Conservation (phyloP, 2,888 invertebrate genomes). For the Netelia melanura region DNA sequence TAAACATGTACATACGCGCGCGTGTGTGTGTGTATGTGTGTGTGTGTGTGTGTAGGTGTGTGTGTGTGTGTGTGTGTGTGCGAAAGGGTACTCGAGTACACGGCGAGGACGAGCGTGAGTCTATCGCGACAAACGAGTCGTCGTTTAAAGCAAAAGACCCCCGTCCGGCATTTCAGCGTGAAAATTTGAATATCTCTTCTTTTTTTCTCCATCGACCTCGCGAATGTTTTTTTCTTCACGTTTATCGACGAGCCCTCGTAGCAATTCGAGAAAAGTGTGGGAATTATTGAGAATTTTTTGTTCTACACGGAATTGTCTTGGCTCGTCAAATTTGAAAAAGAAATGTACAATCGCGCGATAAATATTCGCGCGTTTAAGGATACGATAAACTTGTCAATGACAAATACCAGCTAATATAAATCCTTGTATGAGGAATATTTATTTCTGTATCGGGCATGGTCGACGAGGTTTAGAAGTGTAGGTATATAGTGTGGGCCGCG, state of each 20-base stretch:
- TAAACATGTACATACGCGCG: conserved; percentile 40
- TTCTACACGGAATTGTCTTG: not conserved
- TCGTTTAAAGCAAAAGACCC: conserved; percentile 33
- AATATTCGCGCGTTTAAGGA: conserved; percentile 50
- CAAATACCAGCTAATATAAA: conserved; percentile 37
- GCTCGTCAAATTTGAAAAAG: too few species aligned
- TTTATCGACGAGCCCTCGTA: too few species aligned
- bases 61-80: not conserved
- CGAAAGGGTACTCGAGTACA: conserved; percentile 43
- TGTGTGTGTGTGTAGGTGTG: not conserved
- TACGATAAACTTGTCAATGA: conserved; percentile 54
- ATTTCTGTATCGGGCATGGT: conserved; percentile 12
- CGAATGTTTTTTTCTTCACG: not conserved
- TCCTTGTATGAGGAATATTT: conserved; percentile 29
- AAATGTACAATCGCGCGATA: conserved; percentile 44
- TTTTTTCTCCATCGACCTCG: not conserved
- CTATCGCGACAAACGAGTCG: conserved; percentile 44
- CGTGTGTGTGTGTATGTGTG: conserved; percentile 4
- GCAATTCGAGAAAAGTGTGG: too few species aligned
- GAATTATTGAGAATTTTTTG: not conserved
- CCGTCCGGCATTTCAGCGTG: conserved; percentile 38
- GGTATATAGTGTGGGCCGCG: conserved; percentile 50
- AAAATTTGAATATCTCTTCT: conserved; percentile 42
- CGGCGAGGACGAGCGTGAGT: conserved; percentile 52
- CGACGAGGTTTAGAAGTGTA: conserved; percentile 34